Evolutionary conservation across 2,113 vertebrate genomes (phyloP).

Genomic region (Edolisoma coerulescens): DNA sequence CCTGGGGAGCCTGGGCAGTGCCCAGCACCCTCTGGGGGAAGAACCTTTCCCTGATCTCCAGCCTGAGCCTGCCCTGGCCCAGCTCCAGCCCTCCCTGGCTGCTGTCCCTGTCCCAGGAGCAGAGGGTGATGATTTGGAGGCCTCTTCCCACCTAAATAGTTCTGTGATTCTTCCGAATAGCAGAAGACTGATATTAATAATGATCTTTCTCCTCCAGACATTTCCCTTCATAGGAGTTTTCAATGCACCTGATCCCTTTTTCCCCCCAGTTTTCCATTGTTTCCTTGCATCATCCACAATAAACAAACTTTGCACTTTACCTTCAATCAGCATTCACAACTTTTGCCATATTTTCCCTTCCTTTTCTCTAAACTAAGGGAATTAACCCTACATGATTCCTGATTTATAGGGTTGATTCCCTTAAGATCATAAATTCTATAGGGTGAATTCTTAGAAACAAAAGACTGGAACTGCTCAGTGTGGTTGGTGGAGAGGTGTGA

Average conservation of each 20-base stretch:
- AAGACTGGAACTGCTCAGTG: not conserved
- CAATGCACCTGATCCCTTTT: not conserved
- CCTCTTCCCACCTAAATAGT: not conserved
- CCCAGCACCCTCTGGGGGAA: not conserved
- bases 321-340: not conserved
- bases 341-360: not conserved
- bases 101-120: not conserved
- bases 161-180: not conserved
- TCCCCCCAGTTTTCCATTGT: not conserved
- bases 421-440: not conserved
- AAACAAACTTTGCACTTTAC: not conserved
- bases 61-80: not conserved
- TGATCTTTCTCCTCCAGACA: not conserved
- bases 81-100: not conserved
- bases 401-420: not conserved
- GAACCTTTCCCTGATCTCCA: not conserved
- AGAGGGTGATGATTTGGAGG: not conserved
- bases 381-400: not conserved
- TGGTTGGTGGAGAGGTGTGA: not conserved
- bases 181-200: not conserved
- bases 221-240: not conserved
- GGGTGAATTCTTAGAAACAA: not conserved
- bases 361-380: not conserved
- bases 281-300: not conserved
- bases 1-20: not conserved